These are phyloP conservation scores for Gnathonemus echidnorhynchus DNA, from an alignment of 2,113 vertebrate genomes.

Conservation along the genomic window DNA sequence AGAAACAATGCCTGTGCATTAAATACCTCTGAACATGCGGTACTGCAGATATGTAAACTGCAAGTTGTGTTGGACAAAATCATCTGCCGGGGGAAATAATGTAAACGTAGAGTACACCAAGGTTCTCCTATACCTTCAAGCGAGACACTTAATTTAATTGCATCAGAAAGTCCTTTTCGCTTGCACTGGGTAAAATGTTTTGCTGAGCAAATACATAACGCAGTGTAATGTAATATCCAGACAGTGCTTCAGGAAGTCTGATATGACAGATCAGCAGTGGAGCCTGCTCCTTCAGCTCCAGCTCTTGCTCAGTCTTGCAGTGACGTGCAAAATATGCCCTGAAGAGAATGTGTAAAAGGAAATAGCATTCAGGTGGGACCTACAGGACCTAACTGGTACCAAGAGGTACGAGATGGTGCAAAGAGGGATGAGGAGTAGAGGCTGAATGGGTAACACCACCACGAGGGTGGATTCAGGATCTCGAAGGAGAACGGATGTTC, in stretches of 20 bases:
- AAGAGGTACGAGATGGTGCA: neutral
- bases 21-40: neutral
- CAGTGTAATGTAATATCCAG: neutral
- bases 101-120: neutral
- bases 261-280: neutral
- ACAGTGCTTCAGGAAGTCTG: neutral
- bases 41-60: neutral
- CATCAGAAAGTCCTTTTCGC: neutral
- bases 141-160: neutral
- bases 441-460: neutral
- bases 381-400: neutral
- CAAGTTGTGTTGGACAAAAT: neutral
- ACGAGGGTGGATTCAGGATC: neutral
- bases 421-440: neutral
- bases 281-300: neutral
- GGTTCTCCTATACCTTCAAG: slow-evolving; percentile 9
- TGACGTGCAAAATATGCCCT: neutral
- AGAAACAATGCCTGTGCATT: neutral
- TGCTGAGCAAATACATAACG: neutral
- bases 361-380: neutral
- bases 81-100: neutral
- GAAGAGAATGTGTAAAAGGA: neutral
- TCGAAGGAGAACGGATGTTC: neutral
- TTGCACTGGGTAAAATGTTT: neutral
- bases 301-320: neutral